Evolutionary conservation across 2,113 vertebrate species (phyloP).

Genomic region (Atrichornis clamosus): DNA sequence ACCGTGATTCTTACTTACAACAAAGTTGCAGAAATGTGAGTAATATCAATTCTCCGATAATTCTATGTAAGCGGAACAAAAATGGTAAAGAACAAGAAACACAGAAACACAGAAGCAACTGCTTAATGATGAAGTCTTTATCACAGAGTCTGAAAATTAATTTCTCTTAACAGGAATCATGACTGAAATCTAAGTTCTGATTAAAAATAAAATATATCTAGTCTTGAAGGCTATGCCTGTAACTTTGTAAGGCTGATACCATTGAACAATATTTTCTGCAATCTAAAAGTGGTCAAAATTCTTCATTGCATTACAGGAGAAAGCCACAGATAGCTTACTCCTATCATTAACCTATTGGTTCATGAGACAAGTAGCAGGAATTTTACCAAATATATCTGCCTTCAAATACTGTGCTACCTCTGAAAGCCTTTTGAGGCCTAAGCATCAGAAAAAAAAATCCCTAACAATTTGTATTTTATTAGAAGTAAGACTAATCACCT

Average conservation of each 20-base stretch:
- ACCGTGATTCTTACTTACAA: conserved; percentile 42
- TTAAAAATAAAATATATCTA: not conserved
- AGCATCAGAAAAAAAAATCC: not conserved
- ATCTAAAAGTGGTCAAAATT: not conserved
- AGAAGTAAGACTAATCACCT: not conserved
- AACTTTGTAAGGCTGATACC: not conserved
- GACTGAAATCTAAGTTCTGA: not conserved
- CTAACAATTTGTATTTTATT: not conserved
- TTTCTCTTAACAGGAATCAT: not conserved
- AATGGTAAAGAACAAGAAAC: not conserved
- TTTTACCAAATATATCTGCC: not conserved
- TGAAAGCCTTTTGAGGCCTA: not conserved
- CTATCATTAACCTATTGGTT: not conserved
- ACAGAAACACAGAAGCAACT: not conserved
- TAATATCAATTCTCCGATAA: not conserved
- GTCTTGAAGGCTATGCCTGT: not conserved
- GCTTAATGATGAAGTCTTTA: not conserved
- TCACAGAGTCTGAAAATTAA: not conserved
- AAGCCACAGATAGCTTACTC: not conserved
- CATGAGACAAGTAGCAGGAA: not conserved
- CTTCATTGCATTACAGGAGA: not conserved
- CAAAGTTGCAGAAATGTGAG: conserved; percentile 10
- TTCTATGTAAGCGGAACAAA: not conserved
- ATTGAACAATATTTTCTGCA: not conserved
- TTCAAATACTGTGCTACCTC: not conserved